These are phyloP conservation scores for Tokudaia muenninki DNA, from an alignment of 2,797 vertebrate genomes.

Conservation along the genomic window DNA sequence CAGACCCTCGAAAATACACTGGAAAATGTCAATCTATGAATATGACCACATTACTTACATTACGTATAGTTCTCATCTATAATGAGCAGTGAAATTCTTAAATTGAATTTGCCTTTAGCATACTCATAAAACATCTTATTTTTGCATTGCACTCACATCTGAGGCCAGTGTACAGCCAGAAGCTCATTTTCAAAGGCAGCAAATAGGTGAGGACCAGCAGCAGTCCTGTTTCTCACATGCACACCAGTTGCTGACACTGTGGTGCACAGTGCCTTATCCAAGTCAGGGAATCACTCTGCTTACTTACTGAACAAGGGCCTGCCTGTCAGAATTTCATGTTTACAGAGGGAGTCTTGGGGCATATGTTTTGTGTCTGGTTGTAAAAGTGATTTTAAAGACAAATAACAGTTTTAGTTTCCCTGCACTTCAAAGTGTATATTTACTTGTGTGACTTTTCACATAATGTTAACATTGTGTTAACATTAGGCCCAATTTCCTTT, in stretches of 20 bases:
- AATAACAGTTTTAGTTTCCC: conserved; percentile 27
- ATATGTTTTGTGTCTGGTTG: conserved; percentile 64
- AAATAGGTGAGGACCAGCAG: conserved; percentile 80
- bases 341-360: conserved; percentile 67
- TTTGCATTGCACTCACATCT: conserved; percentile 67
- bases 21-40: conserved; percentile 58
- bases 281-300: conserved; percentile 85
- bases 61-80: conserved; percentile 44
- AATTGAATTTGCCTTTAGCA: conserved; percentile 20
- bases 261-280: conserved; percentile 81
- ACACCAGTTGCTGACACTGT: conserved; percentile 86
- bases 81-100: conserved; percentile 64
- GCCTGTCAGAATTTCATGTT: conserved; percentile 74
- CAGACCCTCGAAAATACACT: conserved; percentile 11
- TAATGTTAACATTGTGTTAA: conserved; percentile 17
- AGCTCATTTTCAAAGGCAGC: conserved; percentile 63
- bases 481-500: conserved; percentile 49
- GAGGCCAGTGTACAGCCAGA: conserved; percentile 60
- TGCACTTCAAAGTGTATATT: conserved; percentile 37
- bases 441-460: conserved; percentile 71
- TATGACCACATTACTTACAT: conserved; percentile 20
- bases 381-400: conserved; percentile 64
- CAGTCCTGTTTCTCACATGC: conserved; percentile 60
- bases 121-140: conserved; percentile 60
- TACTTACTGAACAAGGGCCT: conserved; percentile 81